These are phyloP conservation scores for Drosophila emarginata DNA, from an alignment of 2,888 invertebrate species.

Conservation along the genomic window DNA sequence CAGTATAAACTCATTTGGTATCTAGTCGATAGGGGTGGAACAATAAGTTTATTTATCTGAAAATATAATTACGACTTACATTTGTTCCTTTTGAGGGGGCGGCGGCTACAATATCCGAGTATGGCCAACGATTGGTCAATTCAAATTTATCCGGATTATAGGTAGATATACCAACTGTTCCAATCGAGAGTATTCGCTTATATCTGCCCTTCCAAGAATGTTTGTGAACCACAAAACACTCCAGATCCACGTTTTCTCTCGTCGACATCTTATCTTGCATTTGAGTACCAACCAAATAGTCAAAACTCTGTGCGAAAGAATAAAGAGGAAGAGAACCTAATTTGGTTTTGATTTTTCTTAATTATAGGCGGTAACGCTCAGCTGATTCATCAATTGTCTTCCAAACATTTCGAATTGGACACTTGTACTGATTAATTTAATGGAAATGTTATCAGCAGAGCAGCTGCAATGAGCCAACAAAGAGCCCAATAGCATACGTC, in stretches of 20 bases:
- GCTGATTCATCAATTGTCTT: conserved; percentile 32
- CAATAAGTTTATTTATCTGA: neutral
- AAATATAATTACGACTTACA: conserved; percentile 67
- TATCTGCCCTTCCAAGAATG: conserved; percentile 99
- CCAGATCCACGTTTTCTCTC: conserved; percentile 96
- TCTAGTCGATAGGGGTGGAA: conserved; percentile 76
- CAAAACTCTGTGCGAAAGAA: neutral
- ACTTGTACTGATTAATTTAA: conserved; percentile 60
- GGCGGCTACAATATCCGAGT: conserved; percentile 90
- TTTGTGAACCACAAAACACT: conserved; percentile 98
- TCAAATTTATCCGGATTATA: conserved; percentile 96
- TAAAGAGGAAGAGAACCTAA: conserved; percentile 13
- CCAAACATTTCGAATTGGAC: conserved; percentile 25
- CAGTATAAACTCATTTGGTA: conserved; percentile 88
- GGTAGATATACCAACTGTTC: conserved; percentile 97
- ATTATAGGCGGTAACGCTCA: conserved; percentile 19
- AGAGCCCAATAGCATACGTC: conserved; percentile 41
- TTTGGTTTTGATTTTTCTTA: conserved; percentile 9
- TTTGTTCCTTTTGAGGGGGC: conserved; percentile 85
- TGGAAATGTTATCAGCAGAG: conserved; percentile 51
- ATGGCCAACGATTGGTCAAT: conserved; percentile 96
- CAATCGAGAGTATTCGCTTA: conserved; percentile 98
- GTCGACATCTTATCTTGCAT: conserved; percentile 65
- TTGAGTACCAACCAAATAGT: conserved; percentile 22
- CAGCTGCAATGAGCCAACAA: conserved; percentile 37